phyloP scores from a whole-genome alignment of 2,888 invertebrate species.

The Panzeria rudis region DNA sequence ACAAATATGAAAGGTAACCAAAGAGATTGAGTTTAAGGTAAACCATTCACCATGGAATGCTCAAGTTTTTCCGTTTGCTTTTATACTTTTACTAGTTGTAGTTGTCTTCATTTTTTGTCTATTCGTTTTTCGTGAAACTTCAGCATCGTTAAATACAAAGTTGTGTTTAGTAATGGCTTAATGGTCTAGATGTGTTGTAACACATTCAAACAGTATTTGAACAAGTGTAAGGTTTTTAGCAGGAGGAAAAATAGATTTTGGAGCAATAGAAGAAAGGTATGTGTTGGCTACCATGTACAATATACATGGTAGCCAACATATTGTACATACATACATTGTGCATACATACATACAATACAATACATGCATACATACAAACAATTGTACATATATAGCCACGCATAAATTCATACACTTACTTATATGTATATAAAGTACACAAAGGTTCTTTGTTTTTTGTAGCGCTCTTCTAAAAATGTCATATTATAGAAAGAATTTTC shows the following conservation, averaged over 20 bases:
- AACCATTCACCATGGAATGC: conserved; percentile 44
- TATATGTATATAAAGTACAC: background rate
- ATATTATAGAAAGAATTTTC: conserved; percentile 5
- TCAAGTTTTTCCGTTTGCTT: background rate
- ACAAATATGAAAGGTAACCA: conserved; percentile 41
- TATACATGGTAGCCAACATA: too few relatives aligned
- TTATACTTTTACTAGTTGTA: conserved; percentile 4
- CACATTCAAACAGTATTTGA: conserved; percentile 14
- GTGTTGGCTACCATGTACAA: background rate
- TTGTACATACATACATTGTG: too few relatives aligned
- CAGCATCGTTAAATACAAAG: conserved; percentile 41
- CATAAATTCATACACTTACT: background rate
- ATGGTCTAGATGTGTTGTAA: conserved; percentile 26
- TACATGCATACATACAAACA: too few relatives aligned
- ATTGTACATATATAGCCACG: background rate
- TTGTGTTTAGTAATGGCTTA: conserved; percentile 52
- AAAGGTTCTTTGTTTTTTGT: background rate
- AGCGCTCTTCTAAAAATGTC: background rate
- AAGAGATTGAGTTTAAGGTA: conserved; percentile 58
- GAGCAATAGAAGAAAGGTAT: background rate
- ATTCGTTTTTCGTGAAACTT: conserved; percentile 4
- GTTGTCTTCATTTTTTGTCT: conserved; percentile 11
- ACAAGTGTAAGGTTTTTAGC: background rate
- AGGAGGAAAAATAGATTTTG: background rate
- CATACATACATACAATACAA: background rate